Conservation (phyloP, 2,888 invertebrate species). For the Anodontia alba region DNA sequence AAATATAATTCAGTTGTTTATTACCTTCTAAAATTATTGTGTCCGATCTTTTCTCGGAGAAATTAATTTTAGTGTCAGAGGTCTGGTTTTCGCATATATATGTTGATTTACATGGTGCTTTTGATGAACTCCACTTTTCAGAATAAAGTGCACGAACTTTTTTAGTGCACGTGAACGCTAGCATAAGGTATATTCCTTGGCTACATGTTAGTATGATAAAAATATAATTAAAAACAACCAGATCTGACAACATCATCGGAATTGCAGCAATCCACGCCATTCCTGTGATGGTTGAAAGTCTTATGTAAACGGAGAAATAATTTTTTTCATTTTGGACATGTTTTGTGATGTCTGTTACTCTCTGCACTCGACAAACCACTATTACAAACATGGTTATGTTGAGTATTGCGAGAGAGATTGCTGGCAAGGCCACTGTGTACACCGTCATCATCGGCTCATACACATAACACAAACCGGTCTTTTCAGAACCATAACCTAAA, state of each 20-base stretch:
- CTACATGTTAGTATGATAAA: background rate
- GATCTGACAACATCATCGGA: background rate
- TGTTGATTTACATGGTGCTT: background rate
- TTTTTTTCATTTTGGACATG: conserved; percentile 13
- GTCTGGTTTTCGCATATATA: too few relatives aligned
- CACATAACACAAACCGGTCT: conserved; percentile 12
- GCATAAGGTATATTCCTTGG: conserved; percentile 12
- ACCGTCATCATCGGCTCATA: background rate
- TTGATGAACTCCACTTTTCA: background rate
- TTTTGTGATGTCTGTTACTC: background rate
- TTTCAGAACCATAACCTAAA: conserved; percentile 50
- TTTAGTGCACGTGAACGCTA: conserved; percentile 23
- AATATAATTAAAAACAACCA: conserved; percentile 10
- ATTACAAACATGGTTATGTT: background rate
- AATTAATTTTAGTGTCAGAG: too few relatives aligned
- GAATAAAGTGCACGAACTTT: background rate
- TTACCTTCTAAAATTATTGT: too few relatives aligned
- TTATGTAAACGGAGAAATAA: background rate
- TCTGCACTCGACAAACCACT: background rate
- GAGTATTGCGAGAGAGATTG: background rate
- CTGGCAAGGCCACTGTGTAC: conserved; percentile 16
- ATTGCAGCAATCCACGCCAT: conserved; percentile 8
- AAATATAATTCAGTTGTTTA: too few relatives aligned
- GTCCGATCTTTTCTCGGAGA: too few relatives aligned
- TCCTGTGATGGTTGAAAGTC: conserved; percentile 20